Percentiles rank a stretch among this genome's conserved stretches.
Evolutionary conservation across 2,113 vertebrate genomes (phyloP).

Genomic region (Mormyrus lacerda): DNA sequence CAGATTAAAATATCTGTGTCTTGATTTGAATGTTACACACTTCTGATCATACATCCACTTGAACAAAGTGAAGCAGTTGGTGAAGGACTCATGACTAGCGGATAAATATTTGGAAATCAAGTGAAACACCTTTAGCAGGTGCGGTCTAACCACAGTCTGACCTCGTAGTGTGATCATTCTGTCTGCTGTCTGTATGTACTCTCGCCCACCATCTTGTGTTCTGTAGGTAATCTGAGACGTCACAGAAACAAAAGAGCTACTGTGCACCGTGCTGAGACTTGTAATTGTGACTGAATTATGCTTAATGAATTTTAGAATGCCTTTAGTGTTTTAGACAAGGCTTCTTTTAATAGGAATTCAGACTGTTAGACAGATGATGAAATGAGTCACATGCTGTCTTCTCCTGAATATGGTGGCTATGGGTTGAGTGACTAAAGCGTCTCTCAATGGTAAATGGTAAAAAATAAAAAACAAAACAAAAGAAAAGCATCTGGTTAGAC

Average conservation of each 20-base stretch:
- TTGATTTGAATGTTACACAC: not conserved
- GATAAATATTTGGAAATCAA: not conserved
- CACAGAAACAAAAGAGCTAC: not conserved
- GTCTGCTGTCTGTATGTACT: conserved; percentile 3
- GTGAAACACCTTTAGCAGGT: not conserved
- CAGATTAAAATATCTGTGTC: not conserved
- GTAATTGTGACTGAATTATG: not conserved
- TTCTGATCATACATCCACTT: not conserved
- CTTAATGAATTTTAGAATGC: not conserved
- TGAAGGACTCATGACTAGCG: not conserved
- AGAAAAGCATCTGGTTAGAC: conserved; percentile 6
- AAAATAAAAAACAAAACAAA: not conserved
- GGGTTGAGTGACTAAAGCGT: not conserved
- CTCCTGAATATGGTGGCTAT: not conserved
- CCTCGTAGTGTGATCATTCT: not conserved
- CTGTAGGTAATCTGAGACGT: not conserved
- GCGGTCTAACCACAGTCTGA: conserved; percentile 5
- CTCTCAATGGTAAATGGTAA: not conserved
- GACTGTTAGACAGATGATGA: not conserved
- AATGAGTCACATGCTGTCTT: not conserved
- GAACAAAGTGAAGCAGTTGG: not conserved
- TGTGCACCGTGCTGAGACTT: not conserved
- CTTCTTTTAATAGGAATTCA: not conserved
- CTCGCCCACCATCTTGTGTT: not conserved
- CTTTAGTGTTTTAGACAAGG: not conserved